phyloP scores from a whole-genome alignment of 2,113 vertebrate genomes.

The Bothrops jararaca region DNA sequence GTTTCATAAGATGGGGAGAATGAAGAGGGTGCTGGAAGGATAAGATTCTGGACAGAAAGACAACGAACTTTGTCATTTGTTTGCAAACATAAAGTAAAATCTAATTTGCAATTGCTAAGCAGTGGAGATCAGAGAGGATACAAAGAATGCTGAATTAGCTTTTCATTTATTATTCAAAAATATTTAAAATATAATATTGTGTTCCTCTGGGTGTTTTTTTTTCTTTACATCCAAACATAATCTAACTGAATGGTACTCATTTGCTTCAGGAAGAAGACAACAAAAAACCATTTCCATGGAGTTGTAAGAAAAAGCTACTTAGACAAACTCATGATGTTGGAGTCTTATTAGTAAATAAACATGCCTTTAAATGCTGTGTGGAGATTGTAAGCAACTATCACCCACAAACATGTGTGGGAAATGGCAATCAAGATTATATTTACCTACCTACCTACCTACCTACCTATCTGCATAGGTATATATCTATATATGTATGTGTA shows the following conservation, averaged over 20 bases:
- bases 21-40: neutral
- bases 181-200: neutral
- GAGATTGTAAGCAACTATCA: neutral
- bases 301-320: neutral
- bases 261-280: neutral
- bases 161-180: neutral
- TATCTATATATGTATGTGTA: too few relatives aligned
- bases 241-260: neutral
- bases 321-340: neutral
- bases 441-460: neutral
- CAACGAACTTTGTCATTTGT: conserved; percentile 24
- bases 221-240: neutral
- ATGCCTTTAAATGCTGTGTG: neutral
- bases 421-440: neutral
- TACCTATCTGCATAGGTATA: too few relatives aligned
- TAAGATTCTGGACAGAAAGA: conserved; percentile 34
- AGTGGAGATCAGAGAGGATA: neutral
- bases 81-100: conserved; percentile 22
- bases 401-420: neutral
- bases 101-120: conserved; percentile 6
- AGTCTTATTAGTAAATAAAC: neutral
- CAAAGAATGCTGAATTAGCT: neutral
- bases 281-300: neutral
- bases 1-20: conserved; percentile 5
- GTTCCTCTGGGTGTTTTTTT: neutral